These are phyloP conservation scores for Lagopus muta DNA, from an alignment of 2,113 vertebrate species.

Conservation along the genomic window DNA sequence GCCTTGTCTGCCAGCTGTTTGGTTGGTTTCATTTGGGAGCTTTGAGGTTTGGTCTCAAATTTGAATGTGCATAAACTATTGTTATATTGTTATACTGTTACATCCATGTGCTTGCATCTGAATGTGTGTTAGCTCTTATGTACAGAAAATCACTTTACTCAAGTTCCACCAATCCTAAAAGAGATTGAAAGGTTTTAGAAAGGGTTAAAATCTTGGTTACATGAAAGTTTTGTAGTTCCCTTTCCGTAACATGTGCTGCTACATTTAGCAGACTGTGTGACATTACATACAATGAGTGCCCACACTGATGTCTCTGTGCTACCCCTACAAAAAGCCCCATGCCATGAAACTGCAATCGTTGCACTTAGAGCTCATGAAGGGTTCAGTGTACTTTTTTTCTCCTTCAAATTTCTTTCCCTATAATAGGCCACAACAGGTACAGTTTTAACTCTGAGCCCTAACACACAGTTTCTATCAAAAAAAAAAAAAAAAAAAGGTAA, in stretches of 20 bases:
- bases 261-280: neutral
- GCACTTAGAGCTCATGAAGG: neutral
- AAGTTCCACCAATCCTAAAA: neutral
- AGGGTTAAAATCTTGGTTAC: neutral
- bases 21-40: neutral
- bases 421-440: neutral
- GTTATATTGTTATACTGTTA: too few relatives aligned
- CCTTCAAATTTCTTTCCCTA: neutral
- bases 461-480: neutral
- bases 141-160: neutral
- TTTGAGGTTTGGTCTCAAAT: neutral
- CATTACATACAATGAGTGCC: neutral
- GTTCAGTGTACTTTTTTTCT: too few relatives aligned
- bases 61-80: rapidly evolving
- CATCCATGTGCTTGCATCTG: too few relatives aligned
- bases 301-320: too few relatives aligned
- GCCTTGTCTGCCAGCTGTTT: neutral
- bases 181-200: neutral
- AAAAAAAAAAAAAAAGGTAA: neutral
- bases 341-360: too few relatives aligned
- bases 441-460: neutral
- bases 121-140: rapidly evolving
- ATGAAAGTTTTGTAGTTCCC: rapidly evolving
- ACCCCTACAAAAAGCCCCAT: neutral
- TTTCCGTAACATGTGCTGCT: neutral